Base-by-base conservation (phyloP, 2,888 invertebrate genomes). In the Dolichopus griseipennis region DNA sequence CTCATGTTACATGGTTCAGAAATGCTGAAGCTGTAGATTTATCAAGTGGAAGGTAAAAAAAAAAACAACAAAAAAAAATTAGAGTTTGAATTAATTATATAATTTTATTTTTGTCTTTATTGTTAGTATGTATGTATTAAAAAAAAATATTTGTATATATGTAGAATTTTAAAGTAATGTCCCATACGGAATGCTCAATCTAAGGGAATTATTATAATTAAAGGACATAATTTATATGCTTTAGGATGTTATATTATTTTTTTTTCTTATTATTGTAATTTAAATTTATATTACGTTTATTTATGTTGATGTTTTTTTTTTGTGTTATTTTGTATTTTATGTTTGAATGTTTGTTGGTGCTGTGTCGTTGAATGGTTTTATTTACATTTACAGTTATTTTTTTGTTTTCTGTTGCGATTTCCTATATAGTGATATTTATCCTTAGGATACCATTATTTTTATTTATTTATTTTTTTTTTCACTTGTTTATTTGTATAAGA, bases 1-100 rank as follows among this genome's bases (percentile, higher is more conserved):
- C 97, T 1, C 87, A 88, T 72, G 89, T 95, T 63, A 89, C 88
- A 18, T 97, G 97, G 97, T 93, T 88, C 77, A 88, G 89, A 75
- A 92, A 95, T 79, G 88, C 90, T 0, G 84, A 85, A 72, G 75
- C 74, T 1, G 71, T 82, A 52, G 78, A 81, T 68, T 76, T 85
- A 20, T 77, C 82, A 22, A 83, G 83, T 68, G 83, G 82, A 71
- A 84, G 86, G 86, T 87, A 75, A 27, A 27, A n/a, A n/a, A n/a
- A n/a, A n/a, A n/a, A n/a, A n/a, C n/a, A n/a, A n/a, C n/a, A n/a
- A n/a, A n/a, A n/a, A n/a, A n/a, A n/a, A 78, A 52, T 52, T 52
- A 52, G 18, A 52, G n/a, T n/a, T 52, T 52, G 52, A 52, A 52
- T 52, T 52, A 43, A 65, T 62, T 61, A 20, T n/a, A 8, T 62